Evolutionary conservation across 2,797 vertebrate genomes (phyloP), one percentile per base, ranked within the genome.

Genomic region (Betta splendens): DNA sequence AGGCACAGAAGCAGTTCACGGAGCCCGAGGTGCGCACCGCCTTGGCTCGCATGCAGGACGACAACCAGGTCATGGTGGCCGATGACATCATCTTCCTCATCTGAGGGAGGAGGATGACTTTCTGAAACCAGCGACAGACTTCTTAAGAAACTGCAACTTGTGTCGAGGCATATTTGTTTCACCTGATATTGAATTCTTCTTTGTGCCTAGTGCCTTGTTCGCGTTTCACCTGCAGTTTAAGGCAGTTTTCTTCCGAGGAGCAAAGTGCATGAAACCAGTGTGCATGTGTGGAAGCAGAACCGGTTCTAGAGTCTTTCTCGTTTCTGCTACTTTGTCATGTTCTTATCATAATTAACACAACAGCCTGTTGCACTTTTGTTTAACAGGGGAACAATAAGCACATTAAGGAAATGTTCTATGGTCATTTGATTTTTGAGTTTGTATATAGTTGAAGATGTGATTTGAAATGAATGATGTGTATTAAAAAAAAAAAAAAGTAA

Each of bases 1-100:
- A 81, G 43, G 88, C 87, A 0, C 62, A 91, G 1, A 56, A 83
- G 0, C 83, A 85, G 2, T 99, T 98, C 85, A 90, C 89, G 0
- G 33, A 83, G 3, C 52, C 56, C 0, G 96, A 99, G 85, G 93
- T 98, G 29, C 92, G 90, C 2, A 21, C 83, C 0, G 94, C 95
- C 0, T 69, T 99, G 77, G 86, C 77, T 13, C 92, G 87, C 59
- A 99, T 99, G 98, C 96, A 99, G 83, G 94, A 97, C 0, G 94
- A 95, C 79, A 99, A 99, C 92, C 96, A 98, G 86, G 91, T 99
- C 77, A 99, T 99, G 98, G 87, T 98, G 86, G 95, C 96, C 0
- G 96, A 98, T 21, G 94, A 98, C 80, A 98, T 98, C 50, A 56
- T 99, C 84, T 98, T 99, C 90, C 92, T 99, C 71, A 99, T 99